Evolutionary conservation across 2,888 invertebrate genomes (phyloP).

Genomic region (Hypselothyrea guttata): DNA sequence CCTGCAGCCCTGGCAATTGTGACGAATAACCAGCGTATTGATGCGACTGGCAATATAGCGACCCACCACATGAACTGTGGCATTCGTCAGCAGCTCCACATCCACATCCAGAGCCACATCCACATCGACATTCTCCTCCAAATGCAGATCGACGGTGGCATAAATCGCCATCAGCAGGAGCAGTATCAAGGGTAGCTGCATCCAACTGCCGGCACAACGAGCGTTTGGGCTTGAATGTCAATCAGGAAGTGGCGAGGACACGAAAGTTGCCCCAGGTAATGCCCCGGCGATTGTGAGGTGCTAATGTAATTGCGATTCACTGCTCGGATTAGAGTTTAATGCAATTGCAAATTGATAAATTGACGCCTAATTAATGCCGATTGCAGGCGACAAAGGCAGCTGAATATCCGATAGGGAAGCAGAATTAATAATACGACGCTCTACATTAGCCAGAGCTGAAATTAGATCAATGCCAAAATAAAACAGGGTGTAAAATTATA

Average conservation of each 20-base stretch:
- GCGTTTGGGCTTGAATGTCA: constrained; percentile 10
- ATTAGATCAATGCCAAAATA: too few relatives aligned
- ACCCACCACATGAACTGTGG: constrained; percentile 43
- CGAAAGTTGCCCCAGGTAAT: too few relatives aligned
- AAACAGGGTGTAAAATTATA: too few relatives aligned
- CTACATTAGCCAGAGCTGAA: too few relatives aligned
- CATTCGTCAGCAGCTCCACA: constrained; percentile 26
- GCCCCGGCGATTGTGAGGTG: constrained; percentile 9
- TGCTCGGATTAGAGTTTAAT: constrained; percentile 17
- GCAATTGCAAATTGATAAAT: constrained; percentile 38
- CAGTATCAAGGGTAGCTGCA: constrained; percentile 6
- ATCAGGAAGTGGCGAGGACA: background rate
- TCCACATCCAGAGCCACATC: constrained; percentile 16
- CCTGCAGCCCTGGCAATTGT: constrained; percentile 39
- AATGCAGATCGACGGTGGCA: background rate
- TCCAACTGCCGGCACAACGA: background rate
- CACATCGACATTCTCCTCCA: too few relatives aligned
- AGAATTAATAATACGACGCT: too few relatives aligned
- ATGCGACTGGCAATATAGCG: constrained; percentile 59
- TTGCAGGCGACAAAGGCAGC: constrained; percentile 2
- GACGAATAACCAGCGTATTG: constrained; percentile 63
- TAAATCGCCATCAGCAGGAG: background rate
- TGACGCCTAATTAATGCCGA: constrained; percentile 34
- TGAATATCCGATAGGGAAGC: too few relatives aligned
- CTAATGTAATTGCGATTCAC: constrained; percentile 44